Evolutionary conservation across 2,113 vertebrate species (phyloP), one percentile per base, ranked within the genome.

Genomic region (Myodes glareolus): DNA sequence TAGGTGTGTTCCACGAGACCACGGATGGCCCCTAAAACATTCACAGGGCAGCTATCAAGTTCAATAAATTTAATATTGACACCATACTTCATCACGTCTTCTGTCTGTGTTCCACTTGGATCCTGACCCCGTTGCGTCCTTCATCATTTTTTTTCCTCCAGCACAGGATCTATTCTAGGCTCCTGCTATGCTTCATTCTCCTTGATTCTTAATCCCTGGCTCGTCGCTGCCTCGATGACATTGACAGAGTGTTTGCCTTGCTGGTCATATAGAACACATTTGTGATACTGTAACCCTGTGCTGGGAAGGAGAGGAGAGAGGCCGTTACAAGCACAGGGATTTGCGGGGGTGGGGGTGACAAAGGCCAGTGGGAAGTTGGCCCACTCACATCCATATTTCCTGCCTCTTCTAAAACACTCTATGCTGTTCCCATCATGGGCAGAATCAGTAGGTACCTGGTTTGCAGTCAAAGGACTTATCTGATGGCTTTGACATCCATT

Each of bases 91-190:
- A 29, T 25, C 36, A 42, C 4, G 8, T 17, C 94, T 45, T 3
- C 11, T 12, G 13, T 42, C 67, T 45, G 23, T 0, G 12, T 16
- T 33, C 86, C 13, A 2, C 11, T 25, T 45, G 47, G 27, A 1
- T 42, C 86, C 77, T 39, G 72, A 50, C 70, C 47, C 70, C 1
- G 31, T 2, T 25, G 27, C 0, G 4, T 17, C 58, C 91, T 86
- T 33, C 19, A 0, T 5, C 4, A 5, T 67, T 1, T 6, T 67
- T 5, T 70, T 19, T 3, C 12, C 68, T 25, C 61, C 1, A 1
- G 39, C 27, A 33, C 63, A 4, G 19, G 42, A n/a, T 42, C 93
- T 80, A 33, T 58, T 80, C 72, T 7, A 27, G 84, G 68, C 68
- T 63, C 42, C 16, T 2, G 7, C 1, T 0, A 0, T 14, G 29